Percentiles rank a stretch among this genome's conserved stretches.
phyloP scores from a whole-genome alignment of 2,888 invertebrate genomes.

The Sinhomidia bicolor region DNA sequence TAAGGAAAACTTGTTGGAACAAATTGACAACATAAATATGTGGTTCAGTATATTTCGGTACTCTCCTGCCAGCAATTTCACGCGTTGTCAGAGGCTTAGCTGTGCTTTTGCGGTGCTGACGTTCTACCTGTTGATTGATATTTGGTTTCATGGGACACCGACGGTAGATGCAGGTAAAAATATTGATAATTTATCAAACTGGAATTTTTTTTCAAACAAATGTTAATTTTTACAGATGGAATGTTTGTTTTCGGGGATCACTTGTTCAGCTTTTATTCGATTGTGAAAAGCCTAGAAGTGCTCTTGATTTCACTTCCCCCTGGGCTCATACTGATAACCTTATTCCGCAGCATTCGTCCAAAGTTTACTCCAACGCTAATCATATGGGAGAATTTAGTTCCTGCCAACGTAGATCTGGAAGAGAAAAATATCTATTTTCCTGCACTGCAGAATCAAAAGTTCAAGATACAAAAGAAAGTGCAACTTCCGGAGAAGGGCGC shows the following conservation, averaged over 20 bases:
- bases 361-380: conserved; percentile 70
- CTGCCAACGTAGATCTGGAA: not conserved
- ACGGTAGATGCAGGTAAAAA: conserved; percentile 64
- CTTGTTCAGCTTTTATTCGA: conserved; percentile 8
- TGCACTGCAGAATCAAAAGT: not conserved
- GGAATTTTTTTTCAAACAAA: no score
- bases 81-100: conserved; percentile 81
- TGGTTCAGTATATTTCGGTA: conserved; percentile 81
- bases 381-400: conserved; percentile 70
- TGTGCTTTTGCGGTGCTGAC: conserved; percentile 81
- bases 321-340: conserved; percentile 63
- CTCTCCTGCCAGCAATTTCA: conserved; percentile 81
- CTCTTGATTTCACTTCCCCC: conserved; percentile 57
- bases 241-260: conserved; percentile 47
- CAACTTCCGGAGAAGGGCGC: not conserved
- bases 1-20: conserved; percentile 78
- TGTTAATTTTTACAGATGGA: conserved; percentile 36
- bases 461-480: not conserved
- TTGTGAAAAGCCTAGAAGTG: conserved; percentile 37
- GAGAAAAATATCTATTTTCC: conserved; percentile 63
- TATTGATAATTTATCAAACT: no score
- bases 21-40: conserved; percentile 80
- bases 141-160: conserved; percentile 81
- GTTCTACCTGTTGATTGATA: conserved; percentile 79
- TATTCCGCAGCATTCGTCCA: conserved; percentile 69